Conservation (phyloP, 2,888 invertebrate species). For the Griposia aprilina region DNA sequence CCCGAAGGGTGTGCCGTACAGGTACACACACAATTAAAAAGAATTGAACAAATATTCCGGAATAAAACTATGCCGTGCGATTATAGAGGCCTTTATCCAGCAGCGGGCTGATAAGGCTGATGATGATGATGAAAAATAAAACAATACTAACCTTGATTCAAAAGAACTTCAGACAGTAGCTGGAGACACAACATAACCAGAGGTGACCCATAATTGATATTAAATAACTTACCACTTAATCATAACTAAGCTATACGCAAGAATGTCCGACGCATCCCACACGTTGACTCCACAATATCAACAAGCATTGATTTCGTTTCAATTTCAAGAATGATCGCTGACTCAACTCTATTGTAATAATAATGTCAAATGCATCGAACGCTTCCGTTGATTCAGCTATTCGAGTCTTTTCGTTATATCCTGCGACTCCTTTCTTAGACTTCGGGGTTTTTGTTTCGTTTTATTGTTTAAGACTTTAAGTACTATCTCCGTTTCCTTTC, state of each 20-base stretch:
- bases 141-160: background rate
- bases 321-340: slow-evolving; percentile 61
- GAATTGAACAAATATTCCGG: background rate
- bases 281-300: slow-evolving; percentile 39
- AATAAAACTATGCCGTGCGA: background rate
- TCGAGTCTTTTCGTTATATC: slow-evolving; percentile 63
- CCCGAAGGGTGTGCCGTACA: background rate
- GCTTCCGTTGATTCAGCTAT: slow-evolving; percentile 72
- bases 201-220: background rate
- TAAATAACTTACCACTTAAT: slow-evolving; percentile 22
- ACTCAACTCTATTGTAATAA: slow-evolving; percentile 66
- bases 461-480: slow-evolving; percentile 53
- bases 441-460: slow-evolving; percentile 40
- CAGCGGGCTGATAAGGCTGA: background rate
- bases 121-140: background rate
- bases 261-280: slow-evolving; percentile 49
- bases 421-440: slow-evolving; percentile 65
- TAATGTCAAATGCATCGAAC: slow-evolving; percentile 56
- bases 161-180: background rate
- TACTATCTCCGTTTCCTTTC: slow-evolving; percentile 60
- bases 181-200: background rate
- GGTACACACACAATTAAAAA: background rate
- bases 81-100: background rate
- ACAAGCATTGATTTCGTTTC: slow-evolving; percentile 58
- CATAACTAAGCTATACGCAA: slow-evolving; percentile 11